Conservation (phyloP, 2,888 invertebrate genomes). For the Sceliomorpha sp. region DNA sequence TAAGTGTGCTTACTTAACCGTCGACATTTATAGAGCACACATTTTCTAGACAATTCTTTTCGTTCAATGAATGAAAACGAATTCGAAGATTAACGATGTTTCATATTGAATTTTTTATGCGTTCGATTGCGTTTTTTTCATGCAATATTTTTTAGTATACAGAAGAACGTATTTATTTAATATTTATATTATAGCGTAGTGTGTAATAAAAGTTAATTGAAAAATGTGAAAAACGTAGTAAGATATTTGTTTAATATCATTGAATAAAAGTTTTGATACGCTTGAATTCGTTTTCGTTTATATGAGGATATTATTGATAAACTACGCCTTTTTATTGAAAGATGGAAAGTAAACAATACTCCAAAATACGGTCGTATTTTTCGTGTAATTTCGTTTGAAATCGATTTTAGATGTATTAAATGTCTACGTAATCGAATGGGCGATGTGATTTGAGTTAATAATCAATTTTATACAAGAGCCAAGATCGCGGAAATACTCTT, state of each 20-base stretch:
- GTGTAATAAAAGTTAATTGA: too few relatives aligned
- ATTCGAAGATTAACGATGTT: conserved; percentile 22
- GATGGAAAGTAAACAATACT: conserved; percentile 7
- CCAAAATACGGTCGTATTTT: background rate
- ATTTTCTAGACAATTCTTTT: conserved; percentile 27
- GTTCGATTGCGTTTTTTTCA: conserved; percentile 21
- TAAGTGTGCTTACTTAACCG: conserved; percentile 54
- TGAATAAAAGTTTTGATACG: conserved; percentile 1
- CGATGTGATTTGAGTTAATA: conserved; percentile 17
- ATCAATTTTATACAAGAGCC: conserved; percentile 11
- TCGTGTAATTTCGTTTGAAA: conserved; percentile 9
- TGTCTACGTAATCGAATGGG: conserved; percentile 13
- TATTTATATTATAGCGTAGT: conserved; percentile 32
- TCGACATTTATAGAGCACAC: conserved; percentile 49
- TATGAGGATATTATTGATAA: conserved; percentile 31
- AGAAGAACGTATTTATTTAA: conserved; percentile 37
- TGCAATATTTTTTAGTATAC: conserved; percentile 44
- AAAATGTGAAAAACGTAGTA: too few relatives aligned
- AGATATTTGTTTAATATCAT: too few relatives aligned
- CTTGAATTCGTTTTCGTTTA: conserved; percentile 51
- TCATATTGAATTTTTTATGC: conserved; percentile 6
- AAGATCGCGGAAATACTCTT: conserved; percentile 16
- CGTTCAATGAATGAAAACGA: conserved; percentile 37
- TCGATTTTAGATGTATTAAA: conserved; percentile 24
- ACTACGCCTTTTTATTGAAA: conserved; percentile 35